A percentile compares a stretch with the other conserved stretches of the same genome.
Evolutionary conservation across 2,888 invertebrate genomes (phyloP).

Genomic region (Athalia circularis): DNA sequence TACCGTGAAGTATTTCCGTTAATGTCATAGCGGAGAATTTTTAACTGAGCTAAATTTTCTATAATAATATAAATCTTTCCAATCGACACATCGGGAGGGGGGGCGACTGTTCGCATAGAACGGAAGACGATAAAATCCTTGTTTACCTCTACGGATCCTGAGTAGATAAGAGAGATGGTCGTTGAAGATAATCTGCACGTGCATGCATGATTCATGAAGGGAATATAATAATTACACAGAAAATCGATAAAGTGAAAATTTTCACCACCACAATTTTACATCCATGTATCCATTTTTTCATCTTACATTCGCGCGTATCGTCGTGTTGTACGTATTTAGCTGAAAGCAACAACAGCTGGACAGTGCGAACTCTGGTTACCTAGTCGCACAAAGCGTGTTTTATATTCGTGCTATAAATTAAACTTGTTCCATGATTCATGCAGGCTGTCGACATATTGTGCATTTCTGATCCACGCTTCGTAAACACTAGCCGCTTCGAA

Average conservation of each 20-base stretch:
- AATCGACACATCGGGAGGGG: not conserved
- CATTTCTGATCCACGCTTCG: conserved; percentile 22
- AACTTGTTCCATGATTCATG: conserved; percentile 44
- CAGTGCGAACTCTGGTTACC: conserved; percentile 40
- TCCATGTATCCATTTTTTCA: not conserved
- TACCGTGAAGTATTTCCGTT: conserved; percentile 1
- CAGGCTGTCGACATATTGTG: conserved; percentile 40
- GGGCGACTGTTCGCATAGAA: not conserved
- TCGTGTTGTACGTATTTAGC: not conserved
- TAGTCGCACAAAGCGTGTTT: conserved; percentile 30
- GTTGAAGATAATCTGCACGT: conserved; percentile 33
- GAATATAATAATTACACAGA: conserved; percentile 34
- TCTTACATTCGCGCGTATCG: not conserved
- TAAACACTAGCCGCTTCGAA: no score
- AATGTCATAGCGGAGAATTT: conserved; percentile 9
- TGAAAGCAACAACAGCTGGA: conserved; percentile 33
- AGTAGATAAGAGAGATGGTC: conserved; percentile 14
- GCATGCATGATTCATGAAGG: conserved; percentile 26
- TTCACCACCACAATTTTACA: conserved; percentile 15
- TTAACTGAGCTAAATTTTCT: not conserved
- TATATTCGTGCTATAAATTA: conserved; percentile 45
- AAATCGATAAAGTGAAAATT: conserved; percentile 12
- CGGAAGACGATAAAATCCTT: conserved; percentile 33
- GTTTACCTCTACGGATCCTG: conserved; percentile 29
- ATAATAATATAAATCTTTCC: conserved; percentile 14